These are phyloP conservation scores for Dermatemys mawii DNA, from an alignment of 2,113 vertebrate genomes.

Conservation along the genomic window DNA sequence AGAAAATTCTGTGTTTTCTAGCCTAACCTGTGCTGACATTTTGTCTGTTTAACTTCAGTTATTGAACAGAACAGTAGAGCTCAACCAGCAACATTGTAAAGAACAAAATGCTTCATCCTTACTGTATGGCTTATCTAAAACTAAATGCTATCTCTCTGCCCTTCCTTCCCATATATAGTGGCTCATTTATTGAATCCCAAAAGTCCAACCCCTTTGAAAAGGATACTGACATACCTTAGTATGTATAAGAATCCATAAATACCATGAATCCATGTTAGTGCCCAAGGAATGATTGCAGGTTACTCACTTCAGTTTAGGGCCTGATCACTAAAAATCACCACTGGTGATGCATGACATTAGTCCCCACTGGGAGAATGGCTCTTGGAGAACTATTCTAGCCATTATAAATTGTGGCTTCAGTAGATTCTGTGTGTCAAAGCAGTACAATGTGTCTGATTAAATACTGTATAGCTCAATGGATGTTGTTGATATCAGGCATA, in stretches of 20 bases:
- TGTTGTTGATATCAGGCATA: constrained; percentile 53
- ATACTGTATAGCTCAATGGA: constrained; percentile 57
- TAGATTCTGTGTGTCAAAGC: background rate
- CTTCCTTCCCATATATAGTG: background rate
- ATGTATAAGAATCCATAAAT: background rate
- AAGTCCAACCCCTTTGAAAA: background rate
- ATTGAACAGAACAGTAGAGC: background rate
- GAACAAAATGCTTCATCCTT: background rate
- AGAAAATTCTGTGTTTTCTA: background rate
- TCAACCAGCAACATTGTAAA: background rate
- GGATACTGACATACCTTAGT: background rate
- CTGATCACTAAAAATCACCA: constrained; percentile 61
- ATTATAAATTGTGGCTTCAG: constrained; percentile 17
- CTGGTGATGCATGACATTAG: constrained; percentile 40
- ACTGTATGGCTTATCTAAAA: background rate
- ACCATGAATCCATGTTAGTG: background rate
- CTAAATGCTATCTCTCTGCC: background rate
- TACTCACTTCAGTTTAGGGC: constrained; percentile 51
- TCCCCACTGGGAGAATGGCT: constrained; percentile 47
- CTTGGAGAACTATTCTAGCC: constrained; percentile 51
- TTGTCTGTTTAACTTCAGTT: constrained; percentile 17
- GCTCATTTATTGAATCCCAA: background rate
- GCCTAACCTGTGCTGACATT: background rate
- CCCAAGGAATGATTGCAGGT: background rate
- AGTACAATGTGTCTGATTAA: constrained; percentile 50